phyloP scores from a whole-genome alignment of 92 coral and sea anemone genomes.

The Siderastrea radians region DNA sequence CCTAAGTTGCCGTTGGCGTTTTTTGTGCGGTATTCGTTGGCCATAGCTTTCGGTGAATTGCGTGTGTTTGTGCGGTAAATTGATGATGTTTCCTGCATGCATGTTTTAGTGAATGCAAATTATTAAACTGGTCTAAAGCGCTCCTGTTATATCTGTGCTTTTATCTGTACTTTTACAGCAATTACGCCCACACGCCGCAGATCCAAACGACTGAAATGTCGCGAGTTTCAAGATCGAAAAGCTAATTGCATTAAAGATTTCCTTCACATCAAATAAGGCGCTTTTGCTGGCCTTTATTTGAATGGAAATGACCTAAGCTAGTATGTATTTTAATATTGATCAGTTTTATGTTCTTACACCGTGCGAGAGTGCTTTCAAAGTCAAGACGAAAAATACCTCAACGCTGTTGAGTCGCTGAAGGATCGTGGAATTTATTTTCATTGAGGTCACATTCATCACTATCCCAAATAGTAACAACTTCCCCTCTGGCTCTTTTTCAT shows the following conservation, averaged over 20 bases:
- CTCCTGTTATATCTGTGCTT: neutral
- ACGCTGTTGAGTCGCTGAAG: neutral
- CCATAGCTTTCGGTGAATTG: neutral
- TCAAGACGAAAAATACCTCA: neutral
- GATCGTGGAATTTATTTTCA: neutral
- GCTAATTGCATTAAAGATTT: neutral
- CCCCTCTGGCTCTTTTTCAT: no score
- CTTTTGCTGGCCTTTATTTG: neutral
- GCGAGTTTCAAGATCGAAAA: neutral
- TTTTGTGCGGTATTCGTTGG: neutral
- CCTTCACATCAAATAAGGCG: neutral
- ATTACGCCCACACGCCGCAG: neutral
- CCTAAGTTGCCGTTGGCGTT: neutral
- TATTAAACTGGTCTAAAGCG: neutral
- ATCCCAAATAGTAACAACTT: no score
- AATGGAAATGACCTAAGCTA: neutral
- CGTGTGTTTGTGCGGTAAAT: neutral
- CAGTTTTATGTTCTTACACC: neutral
- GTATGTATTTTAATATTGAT: neutral
- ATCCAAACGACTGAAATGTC: neutral
- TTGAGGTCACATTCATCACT: no score
- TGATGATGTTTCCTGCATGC: slow-evolving; percentile 32
- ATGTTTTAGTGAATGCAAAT: slow-evolving; percentile 47
- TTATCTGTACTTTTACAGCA: neutral
- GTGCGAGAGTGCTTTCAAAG: neutral